Base-by-base conservation (phyloP, 2,888 invertebrate genomes). In the Slavum lentiscoides region DNA sequence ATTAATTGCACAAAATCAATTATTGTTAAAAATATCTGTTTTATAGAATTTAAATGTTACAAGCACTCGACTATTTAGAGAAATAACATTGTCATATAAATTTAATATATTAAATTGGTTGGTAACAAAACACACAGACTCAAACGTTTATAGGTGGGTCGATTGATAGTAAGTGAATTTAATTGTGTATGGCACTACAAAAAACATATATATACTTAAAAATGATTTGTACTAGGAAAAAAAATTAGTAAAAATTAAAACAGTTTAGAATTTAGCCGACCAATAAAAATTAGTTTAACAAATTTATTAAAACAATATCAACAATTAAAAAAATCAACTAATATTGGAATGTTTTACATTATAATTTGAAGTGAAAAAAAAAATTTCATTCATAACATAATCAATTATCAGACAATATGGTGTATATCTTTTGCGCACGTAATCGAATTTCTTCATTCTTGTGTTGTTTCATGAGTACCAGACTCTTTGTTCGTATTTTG, bases 401-500 rank as follows among this genome's bases (percentile, higher is more conserved):
- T 66, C 37, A 53, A 70, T 53, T 39, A 21, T 70, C 70, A 39
- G 81, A 61, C 17, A 82, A 21, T 23, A 85, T 85, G 77, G 84
- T 85, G 74, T 85, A 85, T 82, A 86, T 85, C 83, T 86, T 85
- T 80, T 86, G 84, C 7, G 86, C 85, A 70, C 86, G 86, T 73
- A 85, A 84, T 82, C 86, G 83, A 43, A 87, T 84, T 43, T 87
- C 86, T 84, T 87, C 86, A 83, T 87, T 86, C 53, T 84, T 82
- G 83, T 87, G 86, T 81, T 86, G 85, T 82, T 86, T 86, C 85
- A 86, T 86, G 59, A 87, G 81, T 49, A 85, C 85, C 82, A 86
- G 85, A 30, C 85, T 83, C 84, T 86, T 87, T 73, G 85, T 86
- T 55, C 85, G 84, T 61, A 87, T 85, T 84, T 86, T 86, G 81